A percentile compares a stretch with the other conserved stretches of the same genome.
Evolutionary conservation across 2,888 invertebrate species (phyloP).

Genomic region (Vesta saturnalis): DNA sequence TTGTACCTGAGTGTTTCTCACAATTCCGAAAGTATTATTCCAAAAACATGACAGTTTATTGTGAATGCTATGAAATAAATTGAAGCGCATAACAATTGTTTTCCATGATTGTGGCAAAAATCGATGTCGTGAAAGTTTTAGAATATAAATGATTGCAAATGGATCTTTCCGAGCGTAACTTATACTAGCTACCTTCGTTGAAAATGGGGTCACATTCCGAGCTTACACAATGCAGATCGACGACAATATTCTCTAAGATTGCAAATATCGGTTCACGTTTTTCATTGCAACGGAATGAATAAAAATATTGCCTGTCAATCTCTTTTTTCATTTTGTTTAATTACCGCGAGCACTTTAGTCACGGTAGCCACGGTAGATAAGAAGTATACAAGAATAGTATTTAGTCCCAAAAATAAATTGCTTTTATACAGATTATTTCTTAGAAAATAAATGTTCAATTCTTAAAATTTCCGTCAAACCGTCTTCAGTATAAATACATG

Average conservation of each 20-base stretch:
- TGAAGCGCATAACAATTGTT: conserved; percentile 33
- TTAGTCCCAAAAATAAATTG: too few species aligned
- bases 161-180: conserved; percentile 49
- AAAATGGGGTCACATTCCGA: conserved; percentile 51
- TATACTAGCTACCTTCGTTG: conserved; percentile 38
- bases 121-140: conserved; percentile 50
- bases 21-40: neutral
- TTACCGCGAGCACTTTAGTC: conserved; percentile 25
- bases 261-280: conserved; percentile 45
- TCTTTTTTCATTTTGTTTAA: conserved; percentile 29
- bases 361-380: neutral
- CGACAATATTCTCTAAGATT: conserved; percentile 46
- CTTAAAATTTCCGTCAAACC: too few species aligned
- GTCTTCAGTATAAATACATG: too few species aligned
- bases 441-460: too few species aligned
- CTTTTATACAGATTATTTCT: too few species aligned
- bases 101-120: conserved; percentile 42
- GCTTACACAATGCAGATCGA: conserved; percentile 50
- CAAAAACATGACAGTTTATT: conserved; percentile 7
- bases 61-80: conserved; percentile 17
- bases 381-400: neutral
- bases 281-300: conserved; percentile 43
- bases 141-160: conserved; percentile 58
- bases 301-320: conserved; percentile 40
- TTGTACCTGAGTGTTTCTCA: conserved; percentile 7